Percentiles rank a stretch among this genome's conserved stretches.
phyloP scores from a whole-genome alignment of 2,113 vertebrate species.

The Acrocephalus kingi region DNA sequence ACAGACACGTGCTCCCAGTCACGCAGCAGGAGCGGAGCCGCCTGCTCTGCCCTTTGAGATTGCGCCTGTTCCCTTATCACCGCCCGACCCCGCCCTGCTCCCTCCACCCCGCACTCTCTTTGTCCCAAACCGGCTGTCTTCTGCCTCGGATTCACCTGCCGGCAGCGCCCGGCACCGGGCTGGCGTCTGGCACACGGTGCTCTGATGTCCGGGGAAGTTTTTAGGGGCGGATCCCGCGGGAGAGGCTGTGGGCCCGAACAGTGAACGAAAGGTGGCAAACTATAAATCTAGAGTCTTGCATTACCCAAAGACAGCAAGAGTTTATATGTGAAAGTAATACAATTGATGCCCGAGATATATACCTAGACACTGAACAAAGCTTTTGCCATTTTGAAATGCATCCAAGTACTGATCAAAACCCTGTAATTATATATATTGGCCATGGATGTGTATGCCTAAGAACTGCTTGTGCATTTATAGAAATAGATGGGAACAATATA shows the following conservation, averaged over 20 bases:
- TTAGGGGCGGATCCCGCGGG: background rate
- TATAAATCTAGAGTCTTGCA: too few relatives aligned
- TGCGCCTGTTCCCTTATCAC: background rate
- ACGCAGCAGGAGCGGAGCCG: background rate
- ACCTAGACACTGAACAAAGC: too few relatives aligned
- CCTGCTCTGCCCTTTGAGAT: background rate
- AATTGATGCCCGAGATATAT: too few relatives aligned
- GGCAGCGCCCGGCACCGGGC: accelerated
- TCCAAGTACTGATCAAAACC: too few relatives aligned
- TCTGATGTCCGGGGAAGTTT: accelerated
- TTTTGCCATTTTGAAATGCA: too few relatives aligned
- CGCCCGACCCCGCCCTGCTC: background rate
- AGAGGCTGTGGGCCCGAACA: background rate
- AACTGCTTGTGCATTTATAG: too few relatives aligned
- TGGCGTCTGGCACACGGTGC: accelerated
- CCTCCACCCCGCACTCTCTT: background rate
- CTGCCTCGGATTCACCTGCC: accelerated
- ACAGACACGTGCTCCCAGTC: background rate
- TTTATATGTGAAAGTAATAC: too few relatives aligned
- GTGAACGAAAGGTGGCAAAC: too few relatives aligned
- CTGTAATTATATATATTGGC: too few relatives aligned
- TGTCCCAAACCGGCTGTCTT: background rate
- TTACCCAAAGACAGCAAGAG: too few relatives aligned
- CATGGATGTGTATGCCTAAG: too few relatives aligned
- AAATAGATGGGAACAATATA: too few relatives aligned